Conservation (phyloP, 1,140 invertebrate genomes). For the Schmidtea mediterranea region DNA sequence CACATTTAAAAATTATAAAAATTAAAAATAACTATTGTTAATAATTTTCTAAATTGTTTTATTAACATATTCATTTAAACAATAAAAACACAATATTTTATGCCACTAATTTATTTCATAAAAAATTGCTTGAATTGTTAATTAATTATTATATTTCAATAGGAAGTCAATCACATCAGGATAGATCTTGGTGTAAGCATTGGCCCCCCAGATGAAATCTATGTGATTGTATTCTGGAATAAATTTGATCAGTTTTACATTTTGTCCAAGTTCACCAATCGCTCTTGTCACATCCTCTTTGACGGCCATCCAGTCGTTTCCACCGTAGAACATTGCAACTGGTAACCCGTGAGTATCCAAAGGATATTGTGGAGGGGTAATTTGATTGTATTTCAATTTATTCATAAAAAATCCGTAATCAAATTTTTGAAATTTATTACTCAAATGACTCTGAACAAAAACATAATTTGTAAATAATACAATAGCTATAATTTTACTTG, state of each 20-base stretch:
- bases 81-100: no score
- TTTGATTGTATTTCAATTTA: constrained; percentile 30
- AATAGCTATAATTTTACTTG: constrained; percentile 19
- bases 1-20: no score
- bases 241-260: background rate
- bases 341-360: constrained; percentile 35
- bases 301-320: constrained; percentile 42
- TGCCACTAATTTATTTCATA: no score
- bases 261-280: no score
- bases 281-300: constrained; percentile 30
- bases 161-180: constrained; percentile 12
- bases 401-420: constrained; percentile 38
- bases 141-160: no score
- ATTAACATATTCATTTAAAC: no score
- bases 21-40: no score
- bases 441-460: constrained; percentile 10
- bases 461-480: background rate
- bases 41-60: no score
- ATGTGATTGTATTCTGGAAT: constrained; percentile 14
- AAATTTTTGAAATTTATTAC: constrained; percentile 27
- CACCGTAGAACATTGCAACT: constrained; percentile 37
- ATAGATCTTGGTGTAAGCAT: constrained; percentile 14
- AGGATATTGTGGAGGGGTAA: constrained; percentile 39
- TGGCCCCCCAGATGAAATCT: constrained; percentile 22
- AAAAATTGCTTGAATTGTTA: no score